phyloP scores from a whole-genome alignment of 92 coral and sea anemone species.

The Palythoa heliodiscus region DNA sequence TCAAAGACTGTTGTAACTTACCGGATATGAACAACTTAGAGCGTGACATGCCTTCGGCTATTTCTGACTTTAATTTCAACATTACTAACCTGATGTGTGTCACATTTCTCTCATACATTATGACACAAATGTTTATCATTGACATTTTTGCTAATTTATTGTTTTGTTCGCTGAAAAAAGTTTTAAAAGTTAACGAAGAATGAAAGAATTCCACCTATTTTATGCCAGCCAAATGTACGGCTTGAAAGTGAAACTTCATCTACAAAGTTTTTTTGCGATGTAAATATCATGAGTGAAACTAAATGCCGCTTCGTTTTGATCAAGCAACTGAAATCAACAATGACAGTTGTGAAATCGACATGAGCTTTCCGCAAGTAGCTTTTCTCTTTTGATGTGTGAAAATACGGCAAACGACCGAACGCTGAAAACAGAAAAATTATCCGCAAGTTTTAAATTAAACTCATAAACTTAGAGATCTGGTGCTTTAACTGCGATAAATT shows the following conservation, averaged over 20 bases:
- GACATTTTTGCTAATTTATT: neutral
- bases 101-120: constrained; percentile 13
- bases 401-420: neutral
- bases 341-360: constrained; percentile 33
- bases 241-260: neutral
- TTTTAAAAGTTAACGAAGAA: neutral
- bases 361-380: neutral
- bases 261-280: neutral
- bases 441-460: neutral
- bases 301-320: neutral
- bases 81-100: constrained; percentile 25
- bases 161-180: neutral
- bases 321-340: constrained; percentile 14
- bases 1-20: neutral
- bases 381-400: neutral
- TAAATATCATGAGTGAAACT: constrained; percentile 14
- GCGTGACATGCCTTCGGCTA: constrained; percentile 41
- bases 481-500: constrained; percentile 46
- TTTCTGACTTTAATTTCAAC: constrained; percentile 41
- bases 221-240: neutral
- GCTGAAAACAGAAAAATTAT: neutral
- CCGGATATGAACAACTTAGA: neutral
- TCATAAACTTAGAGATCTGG: neutral
- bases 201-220: neutral
- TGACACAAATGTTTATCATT: too few species aligned